A percentile compares a stretch with the other conserved stretches of the same genome.
These are phyloP conservation scores for Clepsis dumicolana DNA, from an alignment of 2,888 invertebrate species.

Conservation along the genomic window DNA sequence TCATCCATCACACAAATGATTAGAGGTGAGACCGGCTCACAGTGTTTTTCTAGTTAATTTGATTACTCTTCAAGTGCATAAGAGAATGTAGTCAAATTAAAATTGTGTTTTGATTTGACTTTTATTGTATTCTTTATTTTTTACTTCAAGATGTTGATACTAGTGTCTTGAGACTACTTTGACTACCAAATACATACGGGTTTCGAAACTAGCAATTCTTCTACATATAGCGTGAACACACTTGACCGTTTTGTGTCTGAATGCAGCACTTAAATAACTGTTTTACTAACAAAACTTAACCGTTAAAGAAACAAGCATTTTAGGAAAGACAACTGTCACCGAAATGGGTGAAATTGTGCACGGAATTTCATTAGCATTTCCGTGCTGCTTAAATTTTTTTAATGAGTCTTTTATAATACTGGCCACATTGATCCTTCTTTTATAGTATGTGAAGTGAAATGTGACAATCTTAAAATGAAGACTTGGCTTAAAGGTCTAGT, in stretches of 20 bases:
- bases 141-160: not conserved
- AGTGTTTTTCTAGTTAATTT: slow-evolving; percentile 42
- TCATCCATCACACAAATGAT: slow-evolving; percentile 40
- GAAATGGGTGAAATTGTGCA: too few species aligned
- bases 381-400: too few species aligned
- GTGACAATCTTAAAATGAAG: too few species aligned
- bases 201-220: not conserved
- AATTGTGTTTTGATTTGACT: slow-evolving; percentile 2
- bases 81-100: slow-evolving; percentile 5
- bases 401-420: not conserved
- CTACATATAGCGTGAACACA: not conserved
- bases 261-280: not conserved
- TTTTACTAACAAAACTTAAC: not conserved
- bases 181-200: not conserved
- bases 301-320: not conserved
- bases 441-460: not conserved
- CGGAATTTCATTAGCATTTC: too few species aligned
- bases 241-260: not conserved
- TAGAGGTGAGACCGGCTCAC: slow-evolving; percentile 30
- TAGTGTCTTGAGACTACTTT: not conserved
- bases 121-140: not conserved
- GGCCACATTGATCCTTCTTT: not conserved
- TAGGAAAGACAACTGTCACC: too few species aligned
- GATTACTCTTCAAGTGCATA: slow-evolving; percentile 37
- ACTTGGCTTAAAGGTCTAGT: too few species aligned